Percentiles rank a stretch among this genome's conserved stretches.
Conservation (phyloP, 2,888 invertebrate genomes). For the Eilema depressum region DNA sequence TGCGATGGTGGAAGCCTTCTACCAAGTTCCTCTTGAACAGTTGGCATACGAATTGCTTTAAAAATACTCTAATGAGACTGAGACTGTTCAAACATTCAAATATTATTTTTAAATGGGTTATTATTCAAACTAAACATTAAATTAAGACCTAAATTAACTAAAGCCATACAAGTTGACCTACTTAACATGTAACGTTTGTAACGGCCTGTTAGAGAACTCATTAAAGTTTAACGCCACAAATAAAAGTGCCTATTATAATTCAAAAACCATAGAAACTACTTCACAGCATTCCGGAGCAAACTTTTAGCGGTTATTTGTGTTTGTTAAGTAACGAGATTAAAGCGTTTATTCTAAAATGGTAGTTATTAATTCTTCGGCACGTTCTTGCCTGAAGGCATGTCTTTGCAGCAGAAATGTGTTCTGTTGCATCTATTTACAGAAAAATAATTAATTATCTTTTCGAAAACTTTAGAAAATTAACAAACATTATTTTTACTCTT, state of each 20-base stretch:
- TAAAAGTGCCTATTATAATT: constrained; percentile 55
- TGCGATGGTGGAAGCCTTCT: too few relatives aligned
- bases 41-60: too few relatives aligned
- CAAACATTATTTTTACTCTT: too few relatives aligned
- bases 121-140: background rate
- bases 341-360: constrained; percentile 19
- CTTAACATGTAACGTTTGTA: background rate
- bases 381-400: too few relatives aligned
- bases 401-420: too few relatives aligned
- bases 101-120: background rate
- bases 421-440: too few relatives aligned
- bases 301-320: constrained; percentile 54
- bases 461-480: too few relatives aligned
- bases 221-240: constrained; percentile 16
- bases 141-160: background rate
- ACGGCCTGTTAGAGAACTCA: background rate
- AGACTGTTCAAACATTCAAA: background rate
- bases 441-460: too few relatives aligned
- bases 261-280: constrained; percentile 65
- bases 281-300: constrained; percentile 65
- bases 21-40: too few relatives aligned
- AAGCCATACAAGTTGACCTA: background rate
- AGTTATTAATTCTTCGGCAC: background rate
- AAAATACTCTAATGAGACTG: background rate
- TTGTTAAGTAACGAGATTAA: constrained; percentile 40